These are phyloP conservation scores for Danaus melanippus DNA, from an alignment of 1,140 invertebrate species.

Conservation along the genomic window DNA sequence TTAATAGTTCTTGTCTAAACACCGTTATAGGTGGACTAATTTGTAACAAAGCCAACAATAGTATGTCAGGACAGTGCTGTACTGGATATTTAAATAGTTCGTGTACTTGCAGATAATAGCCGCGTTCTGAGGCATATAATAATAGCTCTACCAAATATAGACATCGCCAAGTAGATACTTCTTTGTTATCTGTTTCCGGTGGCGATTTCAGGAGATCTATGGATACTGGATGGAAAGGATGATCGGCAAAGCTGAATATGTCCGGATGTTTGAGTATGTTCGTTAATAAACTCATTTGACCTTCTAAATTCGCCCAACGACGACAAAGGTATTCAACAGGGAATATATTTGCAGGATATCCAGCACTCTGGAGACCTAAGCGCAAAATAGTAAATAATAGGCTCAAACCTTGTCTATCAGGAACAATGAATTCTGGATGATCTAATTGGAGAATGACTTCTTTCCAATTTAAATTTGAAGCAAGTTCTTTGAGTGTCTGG, in stretches of 20 bases:
- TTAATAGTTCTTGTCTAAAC: constrained; percentile 87
- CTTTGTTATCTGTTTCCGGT: constrained; percentile 94
- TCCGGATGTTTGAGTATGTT: constrained; percentile 92
- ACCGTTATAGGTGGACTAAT: constrained; percentile 83
- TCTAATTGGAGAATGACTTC: constrained; percentile 94
- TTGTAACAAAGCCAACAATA: constrained; percentile 90
- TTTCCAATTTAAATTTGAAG: constrained; percentile 90
- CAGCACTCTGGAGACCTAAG: constrained; percentile 82
- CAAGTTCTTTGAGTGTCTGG: constrained; percentile 90
- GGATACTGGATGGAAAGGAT: constrained; percentile 86
- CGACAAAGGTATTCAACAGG: constrained; percentile 92
- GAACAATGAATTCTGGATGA: constrained; percentile 90
- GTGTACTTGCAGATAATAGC: constrained; percentile 85
- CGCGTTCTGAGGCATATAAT: constrained; percentile 88
- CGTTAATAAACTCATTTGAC: constrained; percentile 90
- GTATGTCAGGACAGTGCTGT: constrained; percentile 93
- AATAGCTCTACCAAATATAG: constrained; percentile 92
- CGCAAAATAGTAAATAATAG: constrained; percentile 86
- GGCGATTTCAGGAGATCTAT: constrained; percentile 93
- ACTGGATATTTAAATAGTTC: constrained; percentile 95
- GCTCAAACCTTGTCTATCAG: constrained; percentile 87
- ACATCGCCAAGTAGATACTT: constrained; percentile 92
- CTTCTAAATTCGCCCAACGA: constrained; percentile 93
- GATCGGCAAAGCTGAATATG: constrained; percentile 95
- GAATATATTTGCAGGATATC: constrained; percentile 82